phyloP scores from a whole-genome alignment of 2,888 invertebrate species.

The Conops quadrifasciatus region DNA sequence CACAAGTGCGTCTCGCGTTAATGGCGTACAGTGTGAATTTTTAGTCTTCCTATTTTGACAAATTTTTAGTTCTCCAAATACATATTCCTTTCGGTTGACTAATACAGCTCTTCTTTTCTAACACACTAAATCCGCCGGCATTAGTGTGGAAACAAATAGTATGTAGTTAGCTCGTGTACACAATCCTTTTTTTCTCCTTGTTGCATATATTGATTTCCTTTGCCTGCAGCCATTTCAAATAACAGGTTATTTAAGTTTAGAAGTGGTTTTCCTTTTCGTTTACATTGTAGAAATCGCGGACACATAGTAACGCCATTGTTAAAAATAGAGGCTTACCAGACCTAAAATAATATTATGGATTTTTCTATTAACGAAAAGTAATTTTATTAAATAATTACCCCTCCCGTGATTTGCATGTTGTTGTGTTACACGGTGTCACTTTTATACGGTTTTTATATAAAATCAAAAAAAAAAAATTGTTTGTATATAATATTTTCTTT shows the following conservation, averaged over 20 bases:
- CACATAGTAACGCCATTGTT: background rate
- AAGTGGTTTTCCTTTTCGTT: conserved; percentile 33
- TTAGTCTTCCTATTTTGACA: conserved; percentile 52
- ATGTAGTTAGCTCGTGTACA: background rate
- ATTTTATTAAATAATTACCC: no score
- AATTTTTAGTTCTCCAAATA: conserved; percentile 29
- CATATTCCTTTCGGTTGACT: conserved; percentile 45
- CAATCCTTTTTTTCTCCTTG: conserved; percentile 4
- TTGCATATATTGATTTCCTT: conserved; percentile 36
- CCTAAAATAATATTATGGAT: no score
- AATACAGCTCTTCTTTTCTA: conserved; percentile 41
- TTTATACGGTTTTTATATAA: no score
- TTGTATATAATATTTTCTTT: no score
- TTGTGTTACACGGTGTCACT: no score
- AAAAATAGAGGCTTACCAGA: no score
- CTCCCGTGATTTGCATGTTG: no score
- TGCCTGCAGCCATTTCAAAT: conserved; percentile 22
- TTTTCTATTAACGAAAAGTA: no score
- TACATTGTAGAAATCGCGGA: conserved; percentile 23
- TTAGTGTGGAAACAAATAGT: background rate
- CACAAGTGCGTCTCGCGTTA: conserved; percentile 61
- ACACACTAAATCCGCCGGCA: conserved; percentile 29
- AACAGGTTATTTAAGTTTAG: conserved; percentile 29
- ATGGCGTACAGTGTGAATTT: conserved; percentile 47
- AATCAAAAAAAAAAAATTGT: no score